Evolutionary conservation across 2,888 invertebrate genomes (phyloP), one percentile per base, ranked within the genome.

Genomic region (Nemotelus pantherinus): DNA sequence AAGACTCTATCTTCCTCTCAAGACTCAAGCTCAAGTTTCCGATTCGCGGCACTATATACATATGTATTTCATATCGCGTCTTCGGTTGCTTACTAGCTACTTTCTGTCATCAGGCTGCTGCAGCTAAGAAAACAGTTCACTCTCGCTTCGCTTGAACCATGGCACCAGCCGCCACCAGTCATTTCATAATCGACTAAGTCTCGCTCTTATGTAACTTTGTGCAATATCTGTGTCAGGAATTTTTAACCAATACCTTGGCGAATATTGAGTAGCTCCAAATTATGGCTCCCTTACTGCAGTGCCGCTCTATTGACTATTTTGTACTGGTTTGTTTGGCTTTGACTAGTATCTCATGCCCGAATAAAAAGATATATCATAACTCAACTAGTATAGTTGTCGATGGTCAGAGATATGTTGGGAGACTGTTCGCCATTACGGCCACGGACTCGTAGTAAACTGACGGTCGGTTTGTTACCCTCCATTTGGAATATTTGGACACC

Each of bases 171-270:
- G 45, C 47, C 25, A 57, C 58, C 58, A 72, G 71, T 47, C 10
- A 72, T 72, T 72, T 72, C 71, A 72, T 72, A 72, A 72, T 44
- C 58, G 44, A 45, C 71, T 9, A 44, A 72, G 71, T 72, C 57
- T 72, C 58, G 58, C 43, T 72, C 71, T 72, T 72, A 72, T 58
- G 71, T 72, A 72, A 72, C 45, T 72, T 57, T 58, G 71, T 57
- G 71, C 71, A 72, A 72, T 72, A 72, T 72, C 58, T 72, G 71
- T 58, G 45, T 55, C 71, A 58, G 71, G 71, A 72, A 72, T 72
- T 25, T 25, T 72, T 44, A 7, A 72, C 71, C 71, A 72, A 57
- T 72, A 58, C 57, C 58, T 57, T 57, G 10, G 48, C 48, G 67
- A 67, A 67, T 48, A 67, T 47, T 67, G 48, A 67, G 50, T 67